Evolutionary conservation across 2,113 vertebrate genomes (phyloP).

Genomic region (Leptosomus discolor): DNA sequence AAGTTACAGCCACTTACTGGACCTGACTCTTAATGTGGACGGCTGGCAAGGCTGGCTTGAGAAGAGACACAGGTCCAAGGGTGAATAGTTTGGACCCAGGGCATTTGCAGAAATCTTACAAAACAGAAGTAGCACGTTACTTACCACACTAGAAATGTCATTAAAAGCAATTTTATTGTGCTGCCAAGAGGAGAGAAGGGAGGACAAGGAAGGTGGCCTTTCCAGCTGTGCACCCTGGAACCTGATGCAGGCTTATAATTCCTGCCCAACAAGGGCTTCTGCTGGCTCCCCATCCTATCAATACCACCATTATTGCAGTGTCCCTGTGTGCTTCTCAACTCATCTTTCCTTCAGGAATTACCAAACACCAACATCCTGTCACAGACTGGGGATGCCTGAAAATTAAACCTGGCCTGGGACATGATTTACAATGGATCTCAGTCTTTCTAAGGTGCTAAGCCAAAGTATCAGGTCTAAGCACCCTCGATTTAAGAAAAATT

Average conservation of each 20-base stretch:
- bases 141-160: neutral
- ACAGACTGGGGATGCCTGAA: neutral
- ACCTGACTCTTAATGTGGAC: neutral
- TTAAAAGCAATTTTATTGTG: neutral
- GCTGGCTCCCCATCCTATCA: neutral
- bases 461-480: neutral
- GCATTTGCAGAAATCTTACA: neutral
- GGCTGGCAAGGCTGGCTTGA: neutral
- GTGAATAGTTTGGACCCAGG: neutral
- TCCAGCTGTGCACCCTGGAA: neutral
- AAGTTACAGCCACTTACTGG: neutral
- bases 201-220: neutral
- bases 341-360: neutral
- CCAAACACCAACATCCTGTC: neutral
- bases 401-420: neutral
- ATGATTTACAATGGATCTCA: neutral
- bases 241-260: neutral
- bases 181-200: neutral
- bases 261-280: neutral
- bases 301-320: neutral
- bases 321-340: neutral
- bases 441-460: neutral
- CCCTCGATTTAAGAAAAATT: neutral
- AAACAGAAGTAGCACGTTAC: neutral
- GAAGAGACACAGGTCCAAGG: neutral